Evolutionary conservation across 2,797 vertebrate species (phyloP).

Genomic region (Rhinogobio ventralis): DNA sequence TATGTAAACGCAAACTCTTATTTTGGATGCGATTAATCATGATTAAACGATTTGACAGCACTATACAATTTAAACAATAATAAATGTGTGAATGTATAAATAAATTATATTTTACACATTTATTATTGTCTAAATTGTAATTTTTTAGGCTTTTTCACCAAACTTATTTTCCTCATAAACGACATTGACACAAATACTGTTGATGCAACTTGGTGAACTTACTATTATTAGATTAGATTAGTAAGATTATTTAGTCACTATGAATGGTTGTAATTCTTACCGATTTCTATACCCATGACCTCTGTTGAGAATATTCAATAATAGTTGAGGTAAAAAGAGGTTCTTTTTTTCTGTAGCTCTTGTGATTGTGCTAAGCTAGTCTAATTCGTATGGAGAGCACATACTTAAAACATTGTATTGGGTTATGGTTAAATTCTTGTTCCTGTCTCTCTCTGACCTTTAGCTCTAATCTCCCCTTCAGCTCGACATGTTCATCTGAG

Average conservation of each 20-base stretch:
- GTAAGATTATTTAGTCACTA: too few species aligned
- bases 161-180: not conserved
- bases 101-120: too few species aligned
- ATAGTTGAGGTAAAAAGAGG: not conserved
- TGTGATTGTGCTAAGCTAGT: conserved; percentile 61
- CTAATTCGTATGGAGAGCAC: conserved; percentile 49
- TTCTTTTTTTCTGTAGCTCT: conserved; percentile 41
- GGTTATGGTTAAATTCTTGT: conserved; percentile 70
- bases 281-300: not conserved
- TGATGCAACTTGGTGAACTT: not conserved
- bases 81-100: too few species aligned
- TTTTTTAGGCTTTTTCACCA: not conserved
- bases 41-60: too few species aligned
- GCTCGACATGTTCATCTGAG: conserved; percentile 69
- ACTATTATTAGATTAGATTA: too few species aligned
- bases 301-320: not conserved
- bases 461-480: conserved; percentile 67
- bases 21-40: too few species aligned
- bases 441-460: conserved; percentile 72
- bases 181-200: not conserved
- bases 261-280: too few species aligned
- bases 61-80: too few species aligned
- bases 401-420: conserved; percentile 47
- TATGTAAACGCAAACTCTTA: too few species aligned
- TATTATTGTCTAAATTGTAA: not conserved